A percentile compares a stretch with the other conserved stretches of the same genome.
Conservation (phyloP, 2,888 invertebrate species). For the Cheilosia variabilis region DNA sequence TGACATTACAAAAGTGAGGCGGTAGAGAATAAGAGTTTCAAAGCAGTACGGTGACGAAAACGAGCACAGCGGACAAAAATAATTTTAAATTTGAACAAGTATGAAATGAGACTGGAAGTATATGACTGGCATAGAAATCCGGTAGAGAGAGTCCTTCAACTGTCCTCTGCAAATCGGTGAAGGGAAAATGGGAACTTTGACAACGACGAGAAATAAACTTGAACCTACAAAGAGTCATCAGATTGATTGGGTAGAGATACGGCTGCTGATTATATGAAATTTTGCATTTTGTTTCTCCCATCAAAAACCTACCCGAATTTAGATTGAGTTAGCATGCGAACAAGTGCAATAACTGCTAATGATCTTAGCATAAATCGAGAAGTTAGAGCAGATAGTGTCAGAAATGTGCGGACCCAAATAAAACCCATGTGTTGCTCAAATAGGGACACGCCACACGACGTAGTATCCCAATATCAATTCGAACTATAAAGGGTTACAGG, state of each 20-base stretch:
- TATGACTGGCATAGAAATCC: conserved; percentile 51
- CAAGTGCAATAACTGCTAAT: no score
- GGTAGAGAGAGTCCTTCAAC: conserved; percentile 23
- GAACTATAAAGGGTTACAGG: no score
- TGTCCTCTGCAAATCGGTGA: conserved; percentile 36
- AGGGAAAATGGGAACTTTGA: conserved; percentile 19
- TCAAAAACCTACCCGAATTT: background rate
- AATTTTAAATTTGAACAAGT: conserved; percentile 46
- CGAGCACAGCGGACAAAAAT: conserved; percentile 14
- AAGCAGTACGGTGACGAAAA: conserved; percentile 29
- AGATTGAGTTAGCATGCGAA: no score
- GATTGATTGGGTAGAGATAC: conserved; percentile 7
- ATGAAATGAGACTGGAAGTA: conserved; percentile 35
- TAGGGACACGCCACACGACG: no score
- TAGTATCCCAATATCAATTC: no score
- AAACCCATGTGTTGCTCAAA: no score
- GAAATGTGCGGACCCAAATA: no score
- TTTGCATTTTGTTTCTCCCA: background rate
- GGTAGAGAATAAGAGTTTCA: conserved; percentile 28
- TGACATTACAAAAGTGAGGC: conserved; percentile 22
- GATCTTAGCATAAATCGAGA: no score
- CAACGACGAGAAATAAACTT: conserved; percentile 26
- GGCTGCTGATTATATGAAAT: background rate
- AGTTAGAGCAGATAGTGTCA: no score
- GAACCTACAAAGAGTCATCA: background rate